Evolutionary conservation across 1,140 invertebrate genomes (phyloP), one percentile per base, ranked within the genome.

Genomic region (Pararge aegeria): DNA sequence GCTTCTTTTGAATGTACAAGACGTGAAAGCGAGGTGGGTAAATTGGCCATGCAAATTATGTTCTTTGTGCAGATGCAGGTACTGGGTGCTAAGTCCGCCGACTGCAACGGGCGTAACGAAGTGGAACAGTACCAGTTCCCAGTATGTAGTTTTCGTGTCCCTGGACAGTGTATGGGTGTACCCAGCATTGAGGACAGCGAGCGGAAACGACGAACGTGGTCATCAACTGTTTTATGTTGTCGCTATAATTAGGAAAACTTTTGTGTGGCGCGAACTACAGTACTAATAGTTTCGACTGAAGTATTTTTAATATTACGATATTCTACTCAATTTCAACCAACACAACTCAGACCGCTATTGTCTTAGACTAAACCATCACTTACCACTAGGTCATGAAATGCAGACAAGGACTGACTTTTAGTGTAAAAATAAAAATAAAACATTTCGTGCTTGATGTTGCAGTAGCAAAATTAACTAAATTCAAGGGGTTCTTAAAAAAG

Each of bases 81-180:
- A 65, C 73, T 68, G 80, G 54, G 54, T 61, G 63, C 73, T 67
- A 78, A 75, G 72, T 71, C 65, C 76, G 71, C 72, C 71, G 68
- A 78, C 74, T 73, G 75, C 74, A 77, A 61, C 61, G 73, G 21
- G 67, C 27, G 76, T 75, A 64, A 62, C 83, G 70, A 71, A 71
- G 81, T 82, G 83, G 73, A 79, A 83, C 80, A 64, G 55, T 73
- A 85, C 86, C 78, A 80, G 86, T 89, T 89, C 80, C 74, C 71
- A 73, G 60, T 70, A 62, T 58, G 48, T 34, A 48, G 19, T 49
- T n/a, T 40, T 55, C 30, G 58, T 64, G 73, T 61, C 74, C 78
- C 75, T 76, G 78, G 77, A 78, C 80, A 50, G 52, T 52, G 75
- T 74, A 75, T 73, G 70, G 73, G 73, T 73, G 68, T 73, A 66